phyloP scores from a whole-genome alignment of 2,888 invertebrate genomes.

The Syrista parreyssii region DNA sequence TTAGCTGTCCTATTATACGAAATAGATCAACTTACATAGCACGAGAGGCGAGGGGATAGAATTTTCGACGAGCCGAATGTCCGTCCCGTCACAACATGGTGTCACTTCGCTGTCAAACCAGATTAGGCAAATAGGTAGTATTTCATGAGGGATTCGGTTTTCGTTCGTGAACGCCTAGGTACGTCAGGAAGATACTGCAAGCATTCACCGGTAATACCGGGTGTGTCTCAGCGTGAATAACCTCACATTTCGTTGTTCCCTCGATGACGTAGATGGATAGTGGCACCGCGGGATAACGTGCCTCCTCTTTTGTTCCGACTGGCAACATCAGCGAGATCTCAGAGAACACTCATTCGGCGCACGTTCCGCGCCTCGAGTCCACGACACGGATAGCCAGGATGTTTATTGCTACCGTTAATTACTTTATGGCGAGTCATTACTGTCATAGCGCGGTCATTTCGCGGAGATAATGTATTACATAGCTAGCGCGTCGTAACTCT shows the following conservation, averaged over 20 bases:
- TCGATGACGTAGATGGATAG: not conserved
- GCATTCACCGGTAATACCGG: not conserved
- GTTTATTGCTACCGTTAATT: constrained; percentile 55
- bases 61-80: constrained; percentile 34
- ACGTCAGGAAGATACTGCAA: not conserved
- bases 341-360: not conserved
- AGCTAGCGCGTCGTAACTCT: constrained; percentile 6
- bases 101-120: constrained; percentile 58
- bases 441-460: constrained; percentile 48
- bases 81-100: constrained; percentile 55
- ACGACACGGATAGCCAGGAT: constrained; percentile 20
- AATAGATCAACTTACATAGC: constrained; percentile 56
- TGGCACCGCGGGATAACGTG: not conserved
- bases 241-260: not conserved
- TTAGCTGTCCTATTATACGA: constrained; percentile 46
- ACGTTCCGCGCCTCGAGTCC: not conserved
- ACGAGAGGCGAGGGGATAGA: constrained; percentile 31
- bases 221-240: not conserved
- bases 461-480: constrained; percentile 50
- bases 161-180: constrained; percentile 25
- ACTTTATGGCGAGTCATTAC: constrained; percentile 50
- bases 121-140: constrained; percentile 53
- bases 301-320: not conserved
- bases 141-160: constrained; percentile 34
- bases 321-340: not conserved